Conservation (phyloP, 2,113 vertebrate genomes). For the Antidorcas marsupialis region DNA sequence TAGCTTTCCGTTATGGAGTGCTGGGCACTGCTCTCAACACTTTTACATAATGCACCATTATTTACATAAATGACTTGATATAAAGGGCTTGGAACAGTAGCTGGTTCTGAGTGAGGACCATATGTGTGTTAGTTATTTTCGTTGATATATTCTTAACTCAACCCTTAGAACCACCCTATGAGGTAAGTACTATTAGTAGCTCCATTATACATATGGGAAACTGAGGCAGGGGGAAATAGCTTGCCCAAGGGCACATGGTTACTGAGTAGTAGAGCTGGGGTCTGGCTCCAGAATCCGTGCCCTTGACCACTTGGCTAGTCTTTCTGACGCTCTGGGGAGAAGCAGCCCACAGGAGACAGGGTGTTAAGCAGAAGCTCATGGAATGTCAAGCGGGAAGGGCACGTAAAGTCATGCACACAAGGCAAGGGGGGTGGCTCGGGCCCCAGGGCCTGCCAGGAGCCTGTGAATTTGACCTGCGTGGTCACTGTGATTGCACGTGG, state of each 20-base stretch:
- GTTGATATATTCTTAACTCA: not conserved
- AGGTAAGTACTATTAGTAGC: not conserved
- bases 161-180: not conserved
- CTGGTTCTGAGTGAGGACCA: not conserved
- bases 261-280: not conserved
- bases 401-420: not conserved
- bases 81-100: not conserved
- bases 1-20: not conserved
- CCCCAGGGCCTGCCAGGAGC: not conserved
- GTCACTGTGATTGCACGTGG: accelerated
- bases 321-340: not conserved
- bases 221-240: not conserved
- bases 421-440: not conserved
- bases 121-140: not conserved
- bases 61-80: not conserved
- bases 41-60: not conserved
- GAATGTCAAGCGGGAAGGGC: too few relatives aligned
- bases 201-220: not conserved
- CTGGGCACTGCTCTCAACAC: not conserved
- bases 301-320: not conserved
- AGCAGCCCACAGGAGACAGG: not conserved
- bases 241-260: not conserved
- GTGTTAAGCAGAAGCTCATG: accelerated
- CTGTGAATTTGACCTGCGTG: accelerated
- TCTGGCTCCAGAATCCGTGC: not conserved